phyloP scores from a whole-genome alignment of 2,113 vertebrate species.

The Epinephelus fuscoguttatus region DNA sequence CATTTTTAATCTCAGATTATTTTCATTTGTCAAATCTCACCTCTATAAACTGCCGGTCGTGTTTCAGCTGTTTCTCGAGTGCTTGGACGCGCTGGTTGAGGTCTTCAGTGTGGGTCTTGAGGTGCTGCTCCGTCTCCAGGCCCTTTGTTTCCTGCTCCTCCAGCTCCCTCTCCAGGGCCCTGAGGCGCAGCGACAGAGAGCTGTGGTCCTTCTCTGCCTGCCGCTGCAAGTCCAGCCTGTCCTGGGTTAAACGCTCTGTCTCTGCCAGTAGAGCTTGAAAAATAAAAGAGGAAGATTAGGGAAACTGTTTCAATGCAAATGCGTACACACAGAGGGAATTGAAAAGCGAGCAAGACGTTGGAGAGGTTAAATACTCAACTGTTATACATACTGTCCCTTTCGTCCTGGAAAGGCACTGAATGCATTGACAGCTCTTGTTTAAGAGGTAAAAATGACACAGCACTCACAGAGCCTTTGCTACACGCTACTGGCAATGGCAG shows the following conservation, averaged over 20 bases:
- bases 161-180: slow-evolving; percentile 89
- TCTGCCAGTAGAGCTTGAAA: slow-evolving; percentile 89
- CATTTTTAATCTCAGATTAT: background rate
- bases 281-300: background rate
- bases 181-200: slow-evolving; percentile 86
- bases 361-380: background rate
- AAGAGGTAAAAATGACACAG: slow-evolving; percentile 34
- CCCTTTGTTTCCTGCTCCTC: slow-evolving; percentile 90
- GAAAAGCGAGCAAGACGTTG: background rate
- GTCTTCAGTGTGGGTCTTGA: slow-evolving; percentile 85
- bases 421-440: slow-evolving; percentile 5
- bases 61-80: slow-evolving; percentile 94
- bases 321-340: background rate
- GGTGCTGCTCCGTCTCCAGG: slow-evolving; percentile 82
- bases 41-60: slow-evolving; percentile 95
- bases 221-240: slow-evolving; percentile 89
- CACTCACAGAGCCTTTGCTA: slow-evolving; percentile 44
- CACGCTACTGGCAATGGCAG: slow-evolving; percentile 37
- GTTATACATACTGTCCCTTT: slow-evolving; percentile 9
- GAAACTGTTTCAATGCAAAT: background rate
- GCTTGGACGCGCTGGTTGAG: slow-evolving; percentile 90
- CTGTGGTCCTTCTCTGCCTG: slow-evolving; percentile 92
- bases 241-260: slow-evolving; percentile 87
- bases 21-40: slow-evolving; percentile 76
- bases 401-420: slow-evolving; percentile 1